phyloP scores from a whole-genome alignment of 2,888 invertebrate genomes.

The Erebia ligea region DNA sequence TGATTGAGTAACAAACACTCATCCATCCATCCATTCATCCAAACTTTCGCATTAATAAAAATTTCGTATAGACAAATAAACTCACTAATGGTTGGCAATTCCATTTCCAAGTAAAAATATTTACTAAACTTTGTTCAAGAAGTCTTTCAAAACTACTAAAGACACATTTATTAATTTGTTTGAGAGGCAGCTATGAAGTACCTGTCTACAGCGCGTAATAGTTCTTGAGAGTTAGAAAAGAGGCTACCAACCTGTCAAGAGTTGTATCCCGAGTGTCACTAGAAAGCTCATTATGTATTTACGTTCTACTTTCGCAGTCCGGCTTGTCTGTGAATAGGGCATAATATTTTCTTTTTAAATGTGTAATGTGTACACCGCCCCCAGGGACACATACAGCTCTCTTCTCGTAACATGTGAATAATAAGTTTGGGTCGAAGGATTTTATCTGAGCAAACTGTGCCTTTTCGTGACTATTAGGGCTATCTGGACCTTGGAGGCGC shows the following conservation, averaged over 20 bases:
- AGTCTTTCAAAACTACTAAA: conserved; percentile 74
- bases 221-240: conserved; percentile 68
- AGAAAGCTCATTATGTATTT: conserved; percentile 76
- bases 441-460: not conserved
- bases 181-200: conserved; percentile 79
- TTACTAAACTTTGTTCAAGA: conserved; percentile 5
- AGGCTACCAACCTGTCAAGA: conserved; percentile 69
- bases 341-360: conserved; percentile 1
- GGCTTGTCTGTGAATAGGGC: not conserved
- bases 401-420: not conserved
- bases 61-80: too few relatives aligned
- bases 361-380: not conserved
- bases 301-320: conserved; percentile 46
- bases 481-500: too few relatives aligned
- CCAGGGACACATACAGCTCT: conserved; percentile 7
- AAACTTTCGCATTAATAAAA: too few relatives aligned
- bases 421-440: not conserved
- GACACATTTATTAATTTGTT: conserved; percentile 77
- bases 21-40: too few relatives aligned
- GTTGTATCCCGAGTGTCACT: conserved; percentile 56
- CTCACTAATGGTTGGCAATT: not conserved
- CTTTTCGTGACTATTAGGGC: not conserved
- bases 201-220: conserved; percentile 68
- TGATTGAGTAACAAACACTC: too few relatives aligned
- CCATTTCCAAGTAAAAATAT: not conserved